Conservation (phyloP, 2,113 vertebrate species). For the Petroica traversi region DNA sequence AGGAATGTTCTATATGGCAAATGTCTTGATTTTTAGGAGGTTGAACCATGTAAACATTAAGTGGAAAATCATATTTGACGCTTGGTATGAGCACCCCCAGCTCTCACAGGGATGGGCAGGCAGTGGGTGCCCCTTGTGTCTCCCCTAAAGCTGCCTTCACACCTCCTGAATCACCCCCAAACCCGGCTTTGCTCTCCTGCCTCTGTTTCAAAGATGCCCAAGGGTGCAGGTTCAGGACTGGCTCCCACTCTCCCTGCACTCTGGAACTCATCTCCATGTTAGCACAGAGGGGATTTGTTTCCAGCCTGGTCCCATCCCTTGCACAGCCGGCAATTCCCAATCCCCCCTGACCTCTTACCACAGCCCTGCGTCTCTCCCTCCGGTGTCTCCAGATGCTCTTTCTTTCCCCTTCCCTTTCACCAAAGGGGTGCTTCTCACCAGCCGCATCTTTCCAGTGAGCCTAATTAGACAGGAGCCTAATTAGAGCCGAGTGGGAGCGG, state of each 20-base stretch:
- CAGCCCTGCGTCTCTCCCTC: background rate
- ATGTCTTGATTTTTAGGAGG: background rate
- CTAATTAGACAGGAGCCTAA: conserved; percentile 44
- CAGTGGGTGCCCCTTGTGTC: accelerated
- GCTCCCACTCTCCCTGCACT: background rate
- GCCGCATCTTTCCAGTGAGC: background rate
- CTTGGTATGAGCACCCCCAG: background rate
- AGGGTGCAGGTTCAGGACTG: background rate
- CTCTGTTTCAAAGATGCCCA: background rate
- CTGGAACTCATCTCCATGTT: background rate
- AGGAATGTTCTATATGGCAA: background rate
- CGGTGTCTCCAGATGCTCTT: background rate
- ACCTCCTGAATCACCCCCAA: background rate
- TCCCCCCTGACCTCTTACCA: background rate
- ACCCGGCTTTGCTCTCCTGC: background rate
- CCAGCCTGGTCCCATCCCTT: accelerated
- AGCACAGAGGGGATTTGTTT: accelerated
- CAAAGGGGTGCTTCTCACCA: background rate
- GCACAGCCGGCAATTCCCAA: background rate
- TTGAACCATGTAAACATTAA: background rate
- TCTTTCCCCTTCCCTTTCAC: background rate
- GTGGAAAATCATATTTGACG: background rate
- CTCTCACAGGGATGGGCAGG: background rate
- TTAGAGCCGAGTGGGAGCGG: background rate
- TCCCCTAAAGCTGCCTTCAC: background rate